phyloP scores from a whole-genome alignment of 2,888 invertebrate genomes.

The Drosophila helvetica region DNA sequence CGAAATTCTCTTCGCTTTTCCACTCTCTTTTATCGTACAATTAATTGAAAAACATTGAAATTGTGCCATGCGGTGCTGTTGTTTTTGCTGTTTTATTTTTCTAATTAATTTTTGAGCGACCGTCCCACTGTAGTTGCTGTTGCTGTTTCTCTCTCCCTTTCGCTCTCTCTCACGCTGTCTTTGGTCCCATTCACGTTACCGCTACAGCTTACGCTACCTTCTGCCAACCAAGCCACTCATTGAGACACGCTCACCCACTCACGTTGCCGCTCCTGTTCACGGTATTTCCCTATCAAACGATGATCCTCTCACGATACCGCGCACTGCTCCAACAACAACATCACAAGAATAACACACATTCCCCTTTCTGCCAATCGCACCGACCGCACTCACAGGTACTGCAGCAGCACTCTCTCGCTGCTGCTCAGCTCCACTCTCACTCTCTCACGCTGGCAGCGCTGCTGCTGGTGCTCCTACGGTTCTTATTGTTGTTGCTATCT shows the following conservation, averaged over 20 bases:
- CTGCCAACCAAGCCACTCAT: neutral
- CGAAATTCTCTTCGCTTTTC: slow-evolving; percentile 7
- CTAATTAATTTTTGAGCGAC: slow-evolving; percentile 46
- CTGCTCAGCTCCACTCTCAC: slow-evolving; percentile 7
- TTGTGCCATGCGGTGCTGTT: slow-evolving; percentile 53
- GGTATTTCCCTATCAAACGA: neutral
- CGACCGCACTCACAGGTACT: neutral
- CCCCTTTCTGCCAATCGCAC: neutral
- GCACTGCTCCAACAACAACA: neutral
- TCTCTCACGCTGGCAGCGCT: slow-evolving; percentile 19
- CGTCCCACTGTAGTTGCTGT: neutral
- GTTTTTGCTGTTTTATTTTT: slow-evolving; percentile 28
- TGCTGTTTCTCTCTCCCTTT: slow-evolving; percentile 1
- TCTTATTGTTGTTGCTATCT: slow-evolving; percentile 26
- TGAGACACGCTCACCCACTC: neutral
- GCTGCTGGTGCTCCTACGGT: slow-evolving; percentile 18
- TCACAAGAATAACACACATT: neutral
- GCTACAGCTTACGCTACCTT: neutral
- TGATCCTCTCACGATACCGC: neutral
- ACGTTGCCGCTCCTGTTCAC: neutral
- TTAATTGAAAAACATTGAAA: slow-evolving; percentile 70
- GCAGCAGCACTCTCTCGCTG: slow-evolving; percentile 16
- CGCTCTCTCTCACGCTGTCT: neutral
- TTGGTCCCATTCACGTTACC: neutral
- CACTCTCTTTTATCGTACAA: slow-evolving; percentile 57